Evolutionary conservation across 1,140 invertebrate species (phyloP), one percentile per base, ranked within the genome.

Genomic region (Ganaspis sp.): DNA sequence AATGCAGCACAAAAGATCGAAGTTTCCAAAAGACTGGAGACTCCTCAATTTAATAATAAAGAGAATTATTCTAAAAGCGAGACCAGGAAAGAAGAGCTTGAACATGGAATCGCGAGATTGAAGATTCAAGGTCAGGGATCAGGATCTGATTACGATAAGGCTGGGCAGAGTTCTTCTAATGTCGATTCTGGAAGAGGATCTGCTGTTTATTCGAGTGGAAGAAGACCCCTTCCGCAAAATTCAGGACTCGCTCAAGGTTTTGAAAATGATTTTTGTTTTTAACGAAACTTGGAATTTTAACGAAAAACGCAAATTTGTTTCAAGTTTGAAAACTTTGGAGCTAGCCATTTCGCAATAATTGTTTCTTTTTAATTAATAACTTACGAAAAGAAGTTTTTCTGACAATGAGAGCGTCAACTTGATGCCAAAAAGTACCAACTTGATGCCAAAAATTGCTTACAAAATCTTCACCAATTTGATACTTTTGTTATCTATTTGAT

Each of bases 131-230:
- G 92, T 11, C 91, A 92, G 53, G 92, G 92, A 11, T 93, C 92
- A 5, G 92, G 91, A n/a, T 93, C 92, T 84, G 94, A 95, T 92
- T 95, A 95, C 82, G 94, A 95, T 83, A 95, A 95, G 87, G 92
- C 94, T 54, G 94, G 94, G 38, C 94, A 94, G 79, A 92, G 91
- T 75, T 95, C 94, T 0, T 95, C 94, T 0, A 95, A 95, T 84
- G 94, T 94, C 15, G 95, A 96, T 89, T 96, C 95, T 4, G 95
- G 95, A 12, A 92, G 95, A 83, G 95, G 95, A 19, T 95, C 94
- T 83, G 95, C 94, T 12, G 94, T 94, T 58, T 95, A 95, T 87
- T 95, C 94, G 12, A 96, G 95, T 83, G 94, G 94, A 1, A 89
- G 94, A 75, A 85, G 93, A 83, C 93, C 93, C 1, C 86, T 86